Conservation (phyloP, 2,797 vertebrate genomes). For the Thaleichthys pacificus region DNA sequence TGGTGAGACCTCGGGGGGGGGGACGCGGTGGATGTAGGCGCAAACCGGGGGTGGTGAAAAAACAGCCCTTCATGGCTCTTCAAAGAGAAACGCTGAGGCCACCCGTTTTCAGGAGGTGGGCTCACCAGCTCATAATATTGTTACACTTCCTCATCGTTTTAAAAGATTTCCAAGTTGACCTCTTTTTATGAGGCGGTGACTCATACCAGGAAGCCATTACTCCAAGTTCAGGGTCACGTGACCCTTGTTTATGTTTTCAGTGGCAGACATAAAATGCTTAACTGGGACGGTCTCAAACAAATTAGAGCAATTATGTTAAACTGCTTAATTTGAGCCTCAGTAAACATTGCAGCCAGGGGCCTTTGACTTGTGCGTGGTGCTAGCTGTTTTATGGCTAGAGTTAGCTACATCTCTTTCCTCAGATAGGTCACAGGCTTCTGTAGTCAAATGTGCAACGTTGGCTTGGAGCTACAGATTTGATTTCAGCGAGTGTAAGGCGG, state of each 20-base stretch:
- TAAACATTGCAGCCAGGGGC: constrained; percentile 38
- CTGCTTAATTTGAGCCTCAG: constrained; percentile 47
- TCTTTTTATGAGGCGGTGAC: constrained; percentile 34
- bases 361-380: constrained; percentile 27
- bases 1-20: constrained; percentile 37
- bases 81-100: constrained; percentile 50
- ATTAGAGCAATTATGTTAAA: constrained; percentile 44
- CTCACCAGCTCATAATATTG: constrained; percentile 37
- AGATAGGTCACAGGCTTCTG: constrained; percentile 22
- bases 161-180: constrained; percentile 41
- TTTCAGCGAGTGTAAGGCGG: constrained; percentile 37
- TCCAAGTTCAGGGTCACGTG: constrained; percentile 40
- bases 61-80: constrained; percentile 49
- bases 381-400: constrained; percentile 46
- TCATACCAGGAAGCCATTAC: constrained; percentile 40
- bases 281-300: constrained; percentile 41
- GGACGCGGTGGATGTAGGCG: constrained; percentile 47
- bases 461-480: constrained; percentile 9
- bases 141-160: constrained; percentile 50
- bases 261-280: constrained; percentile 35
- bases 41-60: constrained; percentile 46
- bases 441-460: constrained; percentile 23
- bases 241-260: constrained; percentile 24
- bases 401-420: constrained; percentile 17
- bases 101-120: constrained; percentile 39